Evolutionary conservation across 1,140 invertebrate genomes (phyloP).

Genomic region (Probaryconus sp.): DNA sequence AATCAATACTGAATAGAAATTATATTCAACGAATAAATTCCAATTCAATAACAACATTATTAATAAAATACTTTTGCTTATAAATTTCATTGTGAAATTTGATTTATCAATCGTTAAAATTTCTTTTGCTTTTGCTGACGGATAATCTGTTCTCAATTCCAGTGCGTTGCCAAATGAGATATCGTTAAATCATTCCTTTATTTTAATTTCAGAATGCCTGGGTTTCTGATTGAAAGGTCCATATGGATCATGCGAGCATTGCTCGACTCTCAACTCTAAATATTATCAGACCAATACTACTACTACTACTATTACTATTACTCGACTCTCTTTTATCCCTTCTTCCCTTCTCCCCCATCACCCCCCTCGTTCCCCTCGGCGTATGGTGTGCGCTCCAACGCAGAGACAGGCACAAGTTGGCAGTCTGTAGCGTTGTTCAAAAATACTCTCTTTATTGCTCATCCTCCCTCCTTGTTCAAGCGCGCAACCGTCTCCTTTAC

Average conservation of each 20-base stretch:
- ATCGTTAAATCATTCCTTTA: neutral
- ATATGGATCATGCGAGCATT: slow-evolving; percentile 30
- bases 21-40: no score
- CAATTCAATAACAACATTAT: no score
- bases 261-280: slow-evolving; percentile 41
- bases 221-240: slow-evolving; percentile 28
- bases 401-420: slow-evolving; percentile 57
- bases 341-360: neutral
- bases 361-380: neutral
- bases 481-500: neutral
- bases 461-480: slow-evolving; percentile 28
- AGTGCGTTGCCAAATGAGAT: slow-evolving; percentile 4
- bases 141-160: neutral
- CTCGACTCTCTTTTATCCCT: slow-evolving; percentile 22
- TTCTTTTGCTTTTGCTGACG: no score
- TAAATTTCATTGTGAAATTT: no score
- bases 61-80: no score
- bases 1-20: no score
- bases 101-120: no score
- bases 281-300: slow-evolving; percentile 52
- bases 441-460: slow-evolving; percentile 60
- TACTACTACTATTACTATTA: no score
- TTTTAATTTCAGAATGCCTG: neutral
- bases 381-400: slow-evolving; percentile 5
- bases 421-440: slow-evolving; percentile 54